These are phyloP conservation scores for Cotesia congregata DNA, from an alignment of 2,888 invertebrate species.

Conservation along the genomic window DNA sequence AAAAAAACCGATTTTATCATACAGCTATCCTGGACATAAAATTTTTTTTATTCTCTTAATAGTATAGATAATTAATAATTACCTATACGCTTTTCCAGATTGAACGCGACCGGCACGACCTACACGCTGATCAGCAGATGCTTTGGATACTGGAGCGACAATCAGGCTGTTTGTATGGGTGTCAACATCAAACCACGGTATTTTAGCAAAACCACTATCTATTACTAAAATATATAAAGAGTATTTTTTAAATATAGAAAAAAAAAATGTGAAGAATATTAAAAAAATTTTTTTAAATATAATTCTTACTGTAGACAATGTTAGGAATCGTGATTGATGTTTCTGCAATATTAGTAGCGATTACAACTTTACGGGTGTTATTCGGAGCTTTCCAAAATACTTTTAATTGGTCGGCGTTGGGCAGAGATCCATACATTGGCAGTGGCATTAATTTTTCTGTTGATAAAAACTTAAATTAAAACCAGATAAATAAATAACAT, in stretches of 20 bases:
- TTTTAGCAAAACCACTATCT: slow-evolving; percentile 96
- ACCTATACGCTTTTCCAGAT: slow-evolving; percentile 88
- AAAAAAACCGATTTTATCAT: too few species aligned
- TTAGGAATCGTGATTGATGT: slow-evolving; percentile 96
- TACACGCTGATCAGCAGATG: slow-evolving; percentile 92
- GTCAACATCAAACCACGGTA: slow-evolving; percentile 89
- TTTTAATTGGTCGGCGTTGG: slow-evolving; percentile 83
- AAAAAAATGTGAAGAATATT: neutral
- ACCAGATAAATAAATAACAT: slow-evolving; percentile 1
- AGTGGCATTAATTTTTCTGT: slow-evolving; percentile 77
- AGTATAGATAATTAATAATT: slow-evolving; percentile 25
- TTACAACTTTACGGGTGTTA: slow-evolving; percentile 87
- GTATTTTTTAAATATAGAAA: too few species aligned
- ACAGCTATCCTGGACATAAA: too few species aligned
- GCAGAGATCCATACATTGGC: slow-evolving; percentile 94
- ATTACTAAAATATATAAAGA: slow-evolving; percentile 68
- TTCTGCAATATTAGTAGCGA: slow-evolving; percentile 97
- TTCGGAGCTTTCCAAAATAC: slow-evolving; percentile 82
- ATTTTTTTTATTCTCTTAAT: too few species aligned
- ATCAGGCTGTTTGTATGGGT: slow-evolving; percentile 89
- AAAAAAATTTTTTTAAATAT: neutral
- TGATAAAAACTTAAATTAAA: slow-evolving; percentile 46
- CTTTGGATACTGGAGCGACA: slow-evolving; percentile 85
- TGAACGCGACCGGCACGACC: slow-evolving; percentile 91
- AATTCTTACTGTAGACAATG: slow-evolving; percentile 83